Percentiles rank a stretch among this genome's conserved stretches.
phyloP scores from a whole-genome alignment of 2,888 invertebrate genomes.

The Nymphalis urticae region DNA sequence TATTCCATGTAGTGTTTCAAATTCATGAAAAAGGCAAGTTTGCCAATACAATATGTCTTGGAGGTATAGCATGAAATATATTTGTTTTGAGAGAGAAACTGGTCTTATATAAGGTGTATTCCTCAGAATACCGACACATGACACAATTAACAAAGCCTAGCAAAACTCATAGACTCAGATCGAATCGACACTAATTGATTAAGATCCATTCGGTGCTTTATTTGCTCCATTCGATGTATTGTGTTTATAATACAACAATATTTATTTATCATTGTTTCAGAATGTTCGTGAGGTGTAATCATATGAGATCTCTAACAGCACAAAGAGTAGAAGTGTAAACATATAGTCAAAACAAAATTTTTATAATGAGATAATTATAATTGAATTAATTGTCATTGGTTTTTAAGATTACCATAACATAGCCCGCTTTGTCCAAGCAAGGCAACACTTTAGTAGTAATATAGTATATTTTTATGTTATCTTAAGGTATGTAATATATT shows the following conservation, averaged over 20 bases:
- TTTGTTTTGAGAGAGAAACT: too few relatives aligned
- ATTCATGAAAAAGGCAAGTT: too few relatives aligned
- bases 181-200: too few relatives aligned
- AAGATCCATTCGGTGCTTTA: too few relatives aligned
- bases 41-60: too few relatives aligned
- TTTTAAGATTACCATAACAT: neutral
- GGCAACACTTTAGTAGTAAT: slow-evolving; percentile 18
- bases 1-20: neutral
- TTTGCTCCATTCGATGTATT: too few relatives aligned
- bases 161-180: too few relatives aligned
- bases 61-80: too few relatives aligned
- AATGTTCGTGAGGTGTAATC: slow-evolving; percentile 2
- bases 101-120: too few relatives aligned
- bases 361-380: slow-evolving; percentile 24
- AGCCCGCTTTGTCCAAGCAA: slow-evolving; percentile 13
- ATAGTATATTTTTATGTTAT: slow-evolving; percentile 24
- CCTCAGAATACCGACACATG: too few relatives aligned
- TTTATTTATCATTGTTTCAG: neutral
- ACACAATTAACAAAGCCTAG: too few relatives aligned
- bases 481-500: slow-evolving; percentile 23
- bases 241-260: too few relatives aligned
- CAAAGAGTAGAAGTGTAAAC: slow-evolving; percentile 10
- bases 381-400: slow-evolving; percentile 13
- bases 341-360: slow-evolving; percentile 18
- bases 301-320: slow-evolving; percentile 6